A percentile compares a stretch with the other conserved stretches of the same genome.
phyloP scores from a whole-genome alignment of 2,113 vertebrate species.

The Gulo gulo region DNA sequence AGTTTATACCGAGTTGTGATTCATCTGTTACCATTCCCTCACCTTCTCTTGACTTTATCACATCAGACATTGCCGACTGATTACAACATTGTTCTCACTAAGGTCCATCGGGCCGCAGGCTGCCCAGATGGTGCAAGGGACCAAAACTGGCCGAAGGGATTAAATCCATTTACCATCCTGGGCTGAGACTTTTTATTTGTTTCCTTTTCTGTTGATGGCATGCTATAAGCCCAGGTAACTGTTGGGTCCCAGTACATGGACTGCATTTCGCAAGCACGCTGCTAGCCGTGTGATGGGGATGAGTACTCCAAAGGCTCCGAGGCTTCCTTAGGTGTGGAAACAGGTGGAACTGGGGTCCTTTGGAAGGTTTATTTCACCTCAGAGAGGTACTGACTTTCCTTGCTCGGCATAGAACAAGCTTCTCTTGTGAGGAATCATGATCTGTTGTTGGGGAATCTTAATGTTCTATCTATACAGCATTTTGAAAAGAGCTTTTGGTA shows the following conservation, averaged over 20 bases:
- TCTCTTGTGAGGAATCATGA: neutral
- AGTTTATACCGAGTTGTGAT: neutral
- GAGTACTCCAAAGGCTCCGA: neutral
- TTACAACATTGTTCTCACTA: too few relatives aligned
- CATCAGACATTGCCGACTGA: neutral
- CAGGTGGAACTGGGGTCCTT: neutral
- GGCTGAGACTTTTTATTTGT: neutral
- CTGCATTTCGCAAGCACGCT: neutral
- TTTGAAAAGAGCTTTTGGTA: constrained; percentile 8
- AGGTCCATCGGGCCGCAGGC: fast-evolving
- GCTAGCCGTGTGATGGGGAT: neutral
- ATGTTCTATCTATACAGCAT: neutral
- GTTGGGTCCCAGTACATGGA: neutral
- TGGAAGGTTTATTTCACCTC: neutral
- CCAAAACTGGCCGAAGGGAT: neutral
- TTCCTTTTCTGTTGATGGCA: neutral
- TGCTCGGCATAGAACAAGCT: neutral
- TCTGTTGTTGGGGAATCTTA: neutral
- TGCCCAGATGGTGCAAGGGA: too few relatives aligned
- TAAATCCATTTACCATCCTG: neutral
- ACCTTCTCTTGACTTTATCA: neutral
- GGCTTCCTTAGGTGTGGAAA: neutral
- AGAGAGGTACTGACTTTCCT: neutral
- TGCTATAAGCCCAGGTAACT: neutral
- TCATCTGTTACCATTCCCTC: neutral